Conservation (phyloP, 1,140 invertebrate genomes). For the Calephelis virginiensis region DNA sequence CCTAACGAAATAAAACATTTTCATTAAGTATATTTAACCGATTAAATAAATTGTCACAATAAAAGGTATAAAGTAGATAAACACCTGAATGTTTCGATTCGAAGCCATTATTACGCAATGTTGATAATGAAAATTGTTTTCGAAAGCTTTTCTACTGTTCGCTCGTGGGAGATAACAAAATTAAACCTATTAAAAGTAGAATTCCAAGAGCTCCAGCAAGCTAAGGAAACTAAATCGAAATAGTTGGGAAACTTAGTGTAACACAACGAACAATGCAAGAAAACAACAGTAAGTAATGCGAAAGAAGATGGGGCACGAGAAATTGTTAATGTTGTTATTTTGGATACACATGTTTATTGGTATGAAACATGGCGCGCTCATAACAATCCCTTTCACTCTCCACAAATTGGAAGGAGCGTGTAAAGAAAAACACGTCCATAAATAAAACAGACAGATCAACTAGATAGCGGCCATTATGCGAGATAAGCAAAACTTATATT, state of each 20-base stretch:
- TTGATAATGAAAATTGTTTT: conserved; percentile 13
- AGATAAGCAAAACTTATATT: conserved; percentile 74
- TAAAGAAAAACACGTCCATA: conserved; percentile 76
- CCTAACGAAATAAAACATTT: too few species aligned
- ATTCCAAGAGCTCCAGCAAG: conserved; percentile 31
- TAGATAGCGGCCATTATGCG: conserved; percentile 74
- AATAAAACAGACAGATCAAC: conserved; percentile 76
- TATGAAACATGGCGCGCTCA: conserved; percentile 75
- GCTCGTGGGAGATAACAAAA: conserved; percentile 24
- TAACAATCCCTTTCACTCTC: conserved; percentile 78
- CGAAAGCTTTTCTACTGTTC: conserved; percentile 15
- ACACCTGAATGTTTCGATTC: not conserved
- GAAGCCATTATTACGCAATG: not conserved
- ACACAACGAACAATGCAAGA: conserved; percentile 45
- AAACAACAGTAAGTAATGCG: conserved; percentile 53
- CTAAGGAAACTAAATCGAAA: conserved; percentile 37
- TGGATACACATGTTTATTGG: conserved; percentile 76
- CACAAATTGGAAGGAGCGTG: conserved; percentile 75
- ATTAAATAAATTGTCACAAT: not conserved
- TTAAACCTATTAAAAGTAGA: conserved; percentile 30
- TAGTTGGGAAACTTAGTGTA: conserved; percentile 37
- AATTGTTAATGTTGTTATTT: conserved; percentile 75
- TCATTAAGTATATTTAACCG: too few species aligned
- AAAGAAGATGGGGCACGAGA: conserved; percentile 51
- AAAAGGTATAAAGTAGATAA: not conserved